Base-by-base conservation (phyloP, 2,888 invertebrate species). In the Clivina fossor region DNA sequence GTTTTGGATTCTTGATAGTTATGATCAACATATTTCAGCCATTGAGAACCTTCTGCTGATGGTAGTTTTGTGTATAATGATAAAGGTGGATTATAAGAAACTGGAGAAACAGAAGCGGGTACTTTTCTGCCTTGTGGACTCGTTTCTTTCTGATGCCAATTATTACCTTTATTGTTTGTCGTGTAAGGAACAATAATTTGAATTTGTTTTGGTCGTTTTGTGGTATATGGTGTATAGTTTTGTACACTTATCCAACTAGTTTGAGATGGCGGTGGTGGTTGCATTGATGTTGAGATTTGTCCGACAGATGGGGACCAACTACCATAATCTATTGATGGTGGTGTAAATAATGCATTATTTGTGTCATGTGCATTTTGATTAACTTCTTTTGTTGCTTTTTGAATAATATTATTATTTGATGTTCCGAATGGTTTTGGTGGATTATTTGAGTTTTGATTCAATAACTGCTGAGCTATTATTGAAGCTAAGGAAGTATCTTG, bases 101-200 rank as follows among this genome's bases (percentile, higher is more conserved):
- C 35, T 24, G 60, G 58, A 13, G 62, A 61, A 11, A 32, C 41
- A 32, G 71, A 69, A 4, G 71, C 61, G 15, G 80, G 79, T 8
- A 78, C 75, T 67, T 80, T 80, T 60, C 80, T 73, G 15, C 73
- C 77, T 68, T 75, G 75, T 56, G 22, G 68, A 60, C 58, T 62
- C 9, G 60, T 41, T 50, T 63, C 56, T 48, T 62, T 20, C 53
- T 48, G 22, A 50, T 56, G 20, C 69, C 70, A 70, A 3, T 69
- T 68, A 24, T 68, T 65, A 59, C 76, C 75, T 33, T 57, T 62
- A 50, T 79, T 76, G 58, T 79, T 80, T 35, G 82, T 84, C 2
- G 85, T 86, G 64, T 90, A 90, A 0, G 91, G 91, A 57, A 91
- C 85, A 50, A 91, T 87, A 49, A 90, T 87, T 74, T 90, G 90